These are phyloP conservation scores for Nomada fucata DNA, from an alignment of 2,888 invertebrate species.

Conservation along the genomic window DNA sequence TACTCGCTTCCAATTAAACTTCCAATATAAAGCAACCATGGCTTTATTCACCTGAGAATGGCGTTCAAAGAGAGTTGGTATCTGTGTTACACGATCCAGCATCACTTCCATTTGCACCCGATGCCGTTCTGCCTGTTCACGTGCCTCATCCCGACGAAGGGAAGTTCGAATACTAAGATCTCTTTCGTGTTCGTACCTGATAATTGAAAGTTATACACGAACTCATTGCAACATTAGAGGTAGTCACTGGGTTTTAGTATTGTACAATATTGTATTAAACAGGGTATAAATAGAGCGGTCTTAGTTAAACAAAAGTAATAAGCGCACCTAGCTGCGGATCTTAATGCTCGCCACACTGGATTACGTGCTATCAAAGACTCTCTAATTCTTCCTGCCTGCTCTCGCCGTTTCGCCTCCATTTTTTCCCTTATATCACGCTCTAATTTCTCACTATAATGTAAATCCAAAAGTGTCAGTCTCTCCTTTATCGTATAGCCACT, in stretches of 20 bases:
- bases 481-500: background rate
- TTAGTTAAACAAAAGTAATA: conserved; percentile 7
- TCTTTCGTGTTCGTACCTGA: conserved; percentile 86
- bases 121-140: conserved; percentile 88
- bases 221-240: background rate
- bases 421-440: conserved; percentile 87
- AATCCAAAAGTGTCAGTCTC: background rate
- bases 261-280: background rate
- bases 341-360: conserved; percentile 90
- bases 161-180: conserved; percentile 89
- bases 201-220: conserved; percentile 33
- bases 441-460: conserved; percentile 85
- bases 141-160: conserved; percentile 88
- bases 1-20: background rate
- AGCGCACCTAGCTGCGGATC: conserved; percentile 80
- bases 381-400: conserved; percentile 86
- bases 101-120: conserved; percentile 90
- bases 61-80: conserved; percentile 89
- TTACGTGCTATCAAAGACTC: conserved; percentile 87
- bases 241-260: background rate
- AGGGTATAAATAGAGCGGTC: background rate
- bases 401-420: conserved; percentile 87
- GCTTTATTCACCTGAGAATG: conserved; percentile 86
- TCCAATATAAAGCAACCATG: background rate
- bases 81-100: conserved; percentile 89